Evolutionary conservation across 2,888 invertebrate genomes (phyloP).

Genomic region (Hypsopygia costalis): DNA sequence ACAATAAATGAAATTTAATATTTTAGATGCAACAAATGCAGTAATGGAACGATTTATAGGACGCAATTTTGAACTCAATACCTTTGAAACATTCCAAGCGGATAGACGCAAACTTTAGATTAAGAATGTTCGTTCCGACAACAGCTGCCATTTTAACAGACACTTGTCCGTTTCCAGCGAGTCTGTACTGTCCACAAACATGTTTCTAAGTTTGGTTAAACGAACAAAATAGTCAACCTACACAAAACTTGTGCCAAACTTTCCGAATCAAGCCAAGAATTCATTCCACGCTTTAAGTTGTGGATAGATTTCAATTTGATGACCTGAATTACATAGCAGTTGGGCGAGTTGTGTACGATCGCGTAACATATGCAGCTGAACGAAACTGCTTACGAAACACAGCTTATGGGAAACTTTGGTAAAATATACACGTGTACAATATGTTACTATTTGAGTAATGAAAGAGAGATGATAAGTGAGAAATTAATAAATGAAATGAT

Average conservation of each 20-base stretch:
- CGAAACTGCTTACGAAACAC: conserved; percentile 24
- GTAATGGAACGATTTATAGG: no score
- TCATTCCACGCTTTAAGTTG: conserved; percentile 23
- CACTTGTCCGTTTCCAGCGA: conserved; percentile 6
- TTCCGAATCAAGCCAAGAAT: conserved; percentile 26
- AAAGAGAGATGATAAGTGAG: conserved; percentile 17
- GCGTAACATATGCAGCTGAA: conserved; percentile 24
- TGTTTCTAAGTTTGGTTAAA: conserved; percentile 17
- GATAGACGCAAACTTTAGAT: not conserved
- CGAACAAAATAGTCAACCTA: conserved; percentile 18
- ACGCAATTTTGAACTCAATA: no score
- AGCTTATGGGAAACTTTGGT: conserved; percentile 6
- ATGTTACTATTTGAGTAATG: conserved; percentile 12
- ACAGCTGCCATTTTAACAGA: not conserved
- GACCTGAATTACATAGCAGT: conserved; percentile 29
- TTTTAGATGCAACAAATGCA: no score
- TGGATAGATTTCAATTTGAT: conserved; percentile 37
- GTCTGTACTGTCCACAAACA: conserved; percentile 7
- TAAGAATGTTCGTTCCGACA: not conserved
- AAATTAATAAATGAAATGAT: conserved; percentile 19
- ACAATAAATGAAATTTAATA: not conserved
- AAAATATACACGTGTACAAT: not conserved
- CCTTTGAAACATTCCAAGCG: no score
- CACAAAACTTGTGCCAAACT: conserved; percentile 23
- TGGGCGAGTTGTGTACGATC: conserved; percentile 24